phyloP scores from a whole-genome alignment of 2,888 invertebrate species.

The Meiosimyza decipiens region DNA sequence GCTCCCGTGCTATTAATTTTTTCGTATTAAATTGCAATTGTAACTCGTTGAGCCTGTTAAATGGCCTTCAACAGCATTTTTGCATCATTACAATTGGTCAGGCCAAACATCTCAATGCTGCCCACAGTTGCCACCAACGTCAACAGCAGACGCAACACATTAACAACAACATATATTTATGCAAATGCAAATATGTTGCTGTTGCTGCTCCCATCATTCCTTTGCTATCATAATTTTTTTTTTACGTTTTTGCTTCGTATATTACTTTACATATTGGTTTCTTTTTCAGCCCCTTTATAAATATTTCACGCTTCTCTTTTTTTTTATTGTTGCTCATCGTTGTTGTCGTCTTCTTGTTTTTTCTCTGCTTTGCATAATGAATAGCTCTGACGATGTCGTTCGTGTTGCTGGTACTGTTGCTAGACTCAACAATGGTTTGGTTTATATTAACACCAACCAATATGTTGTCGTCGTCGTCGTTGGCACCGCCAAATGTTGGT shows the following conservation, averaged over 20 bases:
- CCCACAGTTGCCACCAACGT: no score
- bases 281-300: neutral
- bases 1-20: no score
- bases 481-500: no score
- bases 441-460: constrained; percentile 10
- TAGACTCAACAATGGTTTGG: constrained; percentile 9
- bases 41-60: no score
- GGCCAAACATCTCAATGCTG: no score
- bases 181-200: neutral
- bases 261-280: neutral
- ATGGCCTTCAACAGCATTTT: no score
- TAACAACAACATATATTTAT: neutral
- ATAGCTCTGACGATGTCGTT: neutral
- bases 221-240: neutral
- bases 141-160: neutral
- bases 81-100: no score
- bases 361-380: neutral
- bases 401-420: neutral
- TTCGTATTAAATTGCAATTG: no score
- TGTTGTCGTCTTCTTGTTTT: no score
- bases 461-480: neutral
- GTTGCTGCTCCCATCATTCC: neutral
- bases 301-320: constrained; percentile 9
- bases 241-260: neutral
- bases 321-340: neutral